Percentiles rank a stretch among this genome's conserved stretches.
Evolutionary conservation across 2,113 vertebrate genomes (phyloP).

Genomic region (Anarhynchus alexandrinus): DNA sequence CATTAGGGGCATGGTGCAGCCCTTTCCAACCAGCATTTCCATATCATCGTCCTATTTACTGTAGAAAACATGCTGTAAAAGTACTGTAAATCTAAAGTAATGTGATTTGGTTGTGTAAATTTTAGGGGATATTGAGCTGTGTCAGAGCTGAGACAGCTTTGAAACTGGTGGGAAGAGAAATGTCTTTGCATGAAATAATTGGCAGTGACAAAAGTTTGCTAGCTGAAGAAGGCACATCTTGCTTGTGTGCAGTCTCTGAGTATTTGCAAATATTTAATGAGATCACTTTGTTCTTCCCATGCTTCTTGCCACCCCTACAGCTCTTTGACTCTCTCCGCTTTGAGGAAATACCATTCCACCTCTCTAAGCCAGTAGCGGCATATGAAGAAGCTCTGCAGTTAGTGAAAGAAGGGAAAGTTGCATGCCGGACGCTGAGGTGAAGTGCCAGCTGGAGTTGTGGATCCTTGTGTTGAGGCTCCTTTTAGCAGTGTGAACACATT

Average conservation of each 20-base stretch:
- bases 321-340: conserved; percentile 84
- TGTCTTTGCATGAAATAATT: not conserved
- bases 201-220: not conserved
- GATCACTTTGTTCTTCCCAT: not conserved
- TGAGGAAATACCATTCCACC: conserved; percentile 75
- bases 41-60: not conserved
- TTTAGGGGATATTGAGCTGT: not conserved
- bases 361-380: conserved; percentile 83
- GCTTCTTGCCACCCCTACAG: conserved; percentile 61
- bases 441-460: not conserved
- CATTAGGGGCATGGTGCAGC: not conserved
- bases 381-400: conserved; percentile 89
- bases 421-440: conserved; percentile 88
- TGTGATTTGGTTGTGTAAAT: not conserved
- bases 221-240: not conserved
- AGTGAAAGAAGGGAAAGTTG: conserved; percentile 81
- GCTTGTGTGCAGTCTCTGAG: not conserved
- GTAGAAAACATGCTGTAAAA: not conserved
- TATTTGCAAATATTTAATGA: not conserved
- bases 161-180: not conserved
- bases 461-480: not conserved
- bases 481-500: not conserved
- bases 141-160: not conserved
- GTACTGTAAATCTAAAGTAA: not conserved
- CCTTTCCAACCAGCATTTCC: not conserved